Percentiles rank a stretch among this genome's conserved stretches.
Evolutionary conservation across 1,140 invertebrate genomes (phyloP).

Genomic region (Penaeus japonicus): DNA sequence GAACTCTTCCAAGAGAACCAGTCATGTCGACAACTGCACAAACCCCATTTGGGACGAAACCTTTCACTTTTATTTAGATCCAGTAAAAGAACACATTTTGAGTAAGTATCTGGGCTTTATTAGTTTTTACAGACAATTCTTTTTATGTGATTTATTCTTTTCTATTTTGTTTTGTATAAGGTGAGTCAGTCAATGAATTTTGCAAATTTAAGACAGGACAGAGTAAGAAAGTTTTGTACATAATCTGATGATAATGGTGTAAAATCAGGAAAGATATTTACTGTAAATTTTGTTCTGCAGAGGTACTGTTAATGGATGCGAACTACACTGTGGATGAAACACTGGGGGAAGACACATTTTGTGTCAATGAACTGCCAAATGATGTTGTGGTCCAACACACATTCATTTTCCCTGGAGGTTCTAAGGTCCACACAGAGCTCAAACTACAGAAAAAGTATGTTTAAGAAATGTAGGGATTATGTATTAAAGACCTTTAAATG

Average conservation of each 20-base stretch:
- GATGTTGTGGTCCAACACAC: slow-evolving; percentile 50
- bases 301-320: slow-evolving; percentile 62
- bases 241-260: neutral
- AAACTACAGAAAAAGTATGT: slow-evolving; percentile 61
- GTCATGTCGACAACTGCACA: slow-evolving; percentile 63
- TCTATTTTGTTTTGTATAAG: neutral
- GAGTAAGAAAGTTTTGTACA: too few species aligned
- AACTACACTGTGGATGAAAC: slow-evolving; percentile 62
- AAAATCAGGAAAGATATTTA: neutral
- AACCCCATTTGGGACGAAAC: slow-evolving; percentile 66
- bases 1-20: slow-evolving; percentile 64
- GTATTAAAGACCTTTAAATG: too few species aligned
- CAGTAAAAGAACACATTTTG: slow-evolving; percentile 50
- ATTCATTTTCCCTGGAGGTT: slow-evolving; percentile 58
- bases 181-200: too few species aligned
- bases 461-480: neutral
- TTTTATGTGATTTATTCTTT: neutral
- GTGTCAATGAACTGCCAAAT: slow-evolving; percentile 56
- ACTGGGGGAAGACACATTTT: slow-evolving; percentile 60
- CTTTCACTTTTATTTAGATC: slow-evolving; percentile 65
- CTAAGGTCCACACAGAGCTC: slow-evolving; percentile 59
- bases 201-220: too few species aligned
- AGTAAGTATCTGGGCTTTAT: slow-evolving; percentile 32
- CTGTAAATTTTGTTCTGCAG: slow-evolving; percentile 57
- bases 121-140: neutral